Evolutionary conservation across 2,113 vertebrate species (phyloP), one percentile per base, ranked within the genome.

Genomic region (Aviceda subcristata): DNA sequence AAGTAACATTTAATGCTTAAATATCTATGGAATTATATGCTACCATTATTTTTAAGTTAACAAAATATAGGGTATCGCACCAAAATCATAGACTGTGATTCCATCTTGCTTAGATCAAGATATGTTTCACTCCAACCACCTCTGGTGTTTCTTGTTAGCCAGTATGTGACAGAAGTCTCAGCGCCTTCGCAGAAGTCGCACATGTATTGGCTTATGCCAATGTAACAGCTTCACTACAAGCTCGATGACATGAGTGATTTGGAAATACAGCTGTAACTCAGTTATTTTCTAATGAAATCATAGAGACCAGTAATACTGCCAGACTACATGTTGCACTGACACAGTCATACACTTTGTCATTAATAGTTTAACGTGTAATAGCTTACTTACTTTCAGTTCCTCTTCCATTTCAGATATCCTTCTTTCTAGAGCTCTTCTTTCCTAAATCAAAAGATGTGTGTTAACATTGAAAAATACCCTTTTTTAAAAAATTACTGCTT

Each of bases 371-470:
- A 24, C 1, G 5, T 43, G 22, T 32, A 39, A 34, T 53, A 64
- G n/a, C 91, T 86, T 56, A 97, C 98, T 98, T 99, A 99, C 99
- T 99, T 99, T 99, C 82, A 99, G 99, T 97, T 99, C 99, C 97
- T 99, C 99, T 98, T 99, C 99, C 99, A 99, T 99, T 98, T 99
- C 99, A 99, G 99, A 99, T 98, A 99, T 99, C 98, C 99, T 99
- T 99, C 99, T 99, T 99, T 99, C 99, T 98, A 99, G 98, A 85
- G 99, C 99, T 98, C 99, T 99, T 99, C 99, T 99, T 99, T 99
- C 99, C 99, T 99, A 98, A 75, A 97, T 81, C 76, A 96, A 94
- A 91, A 79, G 36, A 94, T 9, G 39, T 34, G 45, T 64, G 94
- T 98, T 98, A 98, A 91, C 63, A 43, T 77, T 43, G 84, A 84